Conservation (phyloP, 2,113 vertebrate species). For the Nothocercus nigrocapillus region DNA sequence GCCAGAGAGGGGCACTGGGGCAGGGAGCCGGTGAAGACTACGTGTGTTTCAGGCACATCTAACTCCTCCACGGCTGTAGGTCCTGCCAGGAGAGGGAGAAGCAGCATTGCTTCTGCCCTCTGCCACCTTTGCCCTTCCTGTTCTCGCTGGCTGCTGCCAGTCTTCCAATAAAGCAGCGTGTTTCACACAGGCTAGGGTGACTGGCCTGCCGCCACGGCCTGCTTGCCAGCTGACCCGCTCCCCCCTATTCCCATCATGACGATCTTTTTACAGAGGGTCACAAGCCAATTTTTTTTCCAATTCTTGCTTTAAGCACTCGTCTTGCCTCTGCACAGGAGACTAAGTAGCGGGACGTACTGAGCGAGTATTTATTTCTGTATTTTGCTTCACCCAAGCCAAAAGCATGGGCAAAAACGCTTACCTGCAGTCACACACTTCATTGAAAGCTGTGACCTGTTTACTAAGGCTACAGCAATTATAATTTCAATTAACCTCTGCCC, state of each 20-base stretch:
- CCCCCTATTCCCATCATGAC: neutral
- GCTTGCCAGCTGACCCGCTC: neutral
- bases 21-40: neutral
- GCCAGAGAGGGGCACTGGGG: no score
- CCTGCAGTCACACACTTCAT: accelerated
- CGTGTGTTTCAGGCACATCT: neutral
- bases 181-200: neutral
- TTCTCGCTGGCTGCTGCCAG: no score
- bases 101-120: neutral
- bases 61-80: neutral
- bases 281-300: neutral
- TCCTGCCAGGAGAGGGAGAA: neutral
- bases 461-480: neutral
- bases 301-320: neutral
- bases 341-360: neutral
- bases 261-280: neutral
- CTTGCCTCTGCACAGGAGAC: neutral
- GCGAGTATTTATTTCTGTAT: neutral
- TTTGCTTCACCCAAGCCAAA: neutral
- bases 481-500: conserved; percentile 59
- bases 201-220: neutral
- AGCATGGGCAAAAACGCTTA: neutral
- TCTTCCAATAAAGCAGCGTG: neutral
- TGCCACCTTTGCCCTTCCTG: neutral
- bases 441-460: neutral